phyloP scores from a whole-genome alignment of 2,888 invertebrate species.

The Oxystoma pomonae region DNA sequence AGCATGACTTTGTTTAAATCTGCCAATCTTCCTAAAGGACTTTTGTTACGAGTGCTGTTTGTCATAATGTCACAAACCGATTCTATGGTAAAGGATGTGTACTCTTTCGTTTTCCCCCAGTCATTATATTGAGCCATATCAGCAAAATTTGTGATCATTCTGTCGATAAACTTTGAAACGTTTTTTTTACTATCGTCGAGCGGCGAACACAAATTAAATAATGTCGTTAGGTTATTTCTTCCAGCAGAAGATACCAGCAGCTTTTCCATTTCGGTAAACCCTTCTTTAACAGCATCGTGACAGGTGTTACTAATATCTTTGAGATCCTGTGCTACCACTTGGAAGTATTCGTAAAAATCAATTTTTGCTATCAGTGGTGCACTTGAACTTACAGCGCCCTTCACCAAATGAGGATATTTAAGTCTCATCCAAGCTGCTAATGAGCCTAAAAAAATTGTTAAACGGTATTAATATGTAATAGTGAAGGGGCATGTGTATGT shows the following conservation, averaged over 20 bases:
- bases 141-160: constrained; percentile 78
- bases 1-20: constrained; percentile 68
- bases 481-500: too few species aligned
- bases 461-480: too few species aligned
- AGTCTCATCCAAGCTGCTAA: constrained; percentile 86
- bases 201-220: constrained; percentile 76
- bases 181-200: constrained; percentile 60
- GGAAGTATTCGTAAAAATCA: constrained; percentile 83
- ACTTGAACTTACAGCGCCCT: constrained; percentile 84
- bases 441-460: constrained; percentile 54
- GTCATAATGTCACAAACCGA: constrained; percentile 74
- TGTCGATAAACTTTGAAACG: constrained; percentile 79
- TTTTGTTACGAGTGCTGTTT: constrained; percentile 55
- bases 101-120: constrained; percentile 65
- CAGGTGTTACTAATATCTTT: constrained; percentile 65
- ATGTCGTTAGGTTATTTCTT: constrained; percentile 60
- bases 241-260: constrained; percentile 61
- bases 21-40: constrained; percentile 62
- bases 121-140: constrained; percentile 94
- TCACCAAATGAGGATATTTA: constrained; percentile 84
- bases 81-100: constrained; percentile 72
- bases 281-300: constrained; percentile 50
- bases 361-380: constrained; percentile 82
- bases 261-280: constrained; percentile 53
- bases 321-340: constrained; percentile 74